Conservation (phyloP, 2,113 vertebrate genomes). For the Crotalus tigris region DNA sequence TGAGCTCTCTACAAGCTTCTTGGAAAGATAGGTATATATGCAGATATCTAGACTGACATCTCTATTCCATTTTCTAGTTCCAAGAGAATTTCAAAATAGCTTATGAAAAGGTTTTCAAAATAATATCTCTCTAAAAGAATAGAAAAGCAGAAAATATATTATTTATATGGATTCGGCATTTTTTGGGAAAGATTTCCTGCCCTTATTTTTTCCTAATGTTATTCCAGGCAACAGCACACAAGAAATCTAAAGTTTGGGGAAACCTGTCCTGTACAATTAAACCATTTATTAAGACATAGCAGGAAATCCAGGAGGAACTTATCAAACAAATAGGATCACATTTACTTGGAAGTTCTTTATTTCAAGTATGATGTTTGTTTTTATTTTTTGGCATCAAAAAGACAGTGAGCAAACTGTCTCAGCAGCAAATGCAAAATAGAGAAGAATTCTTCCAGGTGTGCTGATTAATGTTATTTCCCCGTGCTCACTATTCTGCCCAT, state of each 20-base stretch:
- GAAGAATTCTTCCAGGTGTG: not conserved
- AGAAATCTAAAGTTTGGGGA: not conserved
- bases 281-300: not conserved
- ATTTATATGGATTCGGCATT: not conserved
- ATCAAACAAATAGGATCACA: not conserved
- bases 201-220: not conserved
- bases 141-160: not conserved
- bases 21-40: not conserved
- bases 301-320: not conserved
- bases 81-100: not conserved
- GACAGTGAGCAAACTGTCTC: not conserved
- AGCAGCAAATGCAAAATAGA: not conserved
- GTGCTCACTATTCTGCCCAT: not conserved
- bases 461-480: not conserved
- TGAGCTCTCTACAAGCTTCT: not conserved
- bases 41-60: not conserved
- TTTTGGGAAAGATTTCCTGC: not conserved
- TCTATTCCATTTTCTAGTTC: not conserved
- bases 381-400: not conserved
- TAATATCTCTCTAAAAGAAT: not conserved
- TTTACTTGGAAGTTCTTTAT: not conserved
- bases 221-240: not conserved
- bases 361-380: not conserved
- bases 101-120: not conserved
- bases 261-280: not conserved